phyloP scores from a whole-genome alignment of 2,888 invertebrate genomes.

The Tigriopus californicus region DNA sequence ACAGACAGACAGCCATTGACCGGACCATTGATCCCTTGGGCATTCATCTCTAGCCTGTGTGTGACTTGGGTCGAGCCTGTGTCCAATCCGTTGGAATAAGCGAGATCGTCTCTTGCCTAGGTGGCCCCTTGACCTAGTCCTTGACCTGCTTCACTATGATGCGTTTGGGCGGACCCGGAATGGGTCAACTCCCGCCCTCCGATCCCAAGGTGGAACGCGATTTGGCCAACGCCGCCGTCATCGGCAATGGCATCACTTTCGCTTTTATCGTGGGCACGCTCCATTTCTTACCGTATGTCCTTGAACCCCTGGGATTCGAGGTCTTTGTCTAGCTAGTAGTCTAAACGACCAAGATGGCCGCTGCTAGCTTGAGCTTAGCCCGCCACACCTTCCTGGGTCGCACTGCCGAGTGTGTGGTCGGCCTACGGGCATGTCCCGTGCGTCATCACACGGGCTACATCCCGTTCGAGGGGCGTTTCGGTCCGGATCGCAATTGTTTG shows the following conservation, averaged over 20 bases:
- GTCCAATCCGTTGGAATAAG: no score
- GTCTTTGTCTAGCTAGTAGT: background rate
- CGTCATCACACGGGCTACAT: slow-evolving; percentile 5
- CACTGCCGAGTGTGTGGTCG: background rate
- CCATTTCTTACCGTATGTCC: background rate
- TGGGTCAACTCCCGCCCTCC: background rate
- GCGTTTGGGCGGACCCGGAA: slow-evolving; percentile 8
- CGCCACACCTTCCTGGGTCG: background rate
- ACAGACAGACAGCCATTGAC: no score
- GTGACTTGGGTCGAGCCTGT: no score
- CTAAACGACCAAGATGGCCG: background rate
- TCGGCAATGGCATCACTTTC: slow-evolving; percentile 5
- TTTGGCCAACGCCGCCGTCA: slow-evolving; percentile 5
- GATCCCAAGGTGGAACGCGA: slow-evolving; percentile 4
- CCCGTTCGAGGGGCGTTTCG: slow-evolving; percentile 1
- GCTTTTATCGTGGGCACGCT: background rate
- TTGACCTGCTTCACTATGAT: background rate
- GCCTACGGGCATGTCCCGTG: background rate
- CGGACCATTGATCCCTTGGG: no score
- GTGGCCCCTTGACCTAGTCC: no score
- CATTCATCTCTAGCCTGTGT: no score
- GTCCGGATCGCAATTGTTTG: background rate
- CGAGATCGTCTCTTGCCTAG: no score
- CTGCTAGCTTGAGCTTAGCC: background rate
- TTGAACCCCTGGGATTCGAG: slow-evolving; percentile 9